These are phyloP conservation scores for Sterna hirundo DNA, from an alignment of 2,113 vertebrate species.

Conservation along the genomic window DNA sequence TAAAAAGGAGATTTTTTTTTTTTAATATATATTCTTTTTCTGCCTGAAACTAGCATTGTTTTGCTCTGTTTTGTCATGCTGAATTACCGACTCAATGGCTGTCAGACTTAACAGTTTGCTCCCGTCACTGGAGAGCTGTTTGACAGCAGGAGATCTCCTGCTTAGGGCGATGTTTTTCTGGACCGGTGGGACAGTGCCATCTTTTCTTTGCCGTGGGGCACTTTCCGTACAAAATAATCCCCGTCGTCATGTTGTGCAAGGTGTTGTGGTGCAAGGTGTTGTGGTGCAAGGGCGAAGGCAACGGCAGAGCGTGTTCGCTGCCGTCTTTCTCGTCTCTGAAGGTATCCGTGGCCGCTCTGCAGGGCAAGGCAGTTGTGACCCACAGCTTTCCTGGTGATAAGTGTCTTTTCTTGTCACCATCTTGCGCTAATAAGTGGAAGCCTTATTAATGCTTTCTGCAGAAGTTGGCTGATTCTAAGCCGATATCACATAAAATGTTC, in stretches of 20 bases:
- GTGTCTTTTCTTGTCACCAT: neutral
- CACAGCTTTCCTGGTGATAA: fast-evolving
- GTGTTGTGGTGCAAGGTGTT: neutral
- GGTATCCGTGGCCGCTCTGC: neutral
- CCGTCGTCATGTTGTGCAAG: fast-evolving
- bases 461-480: neutral
- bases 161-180: neutral
- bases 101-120: neutral
- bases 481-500: fast-evolving
- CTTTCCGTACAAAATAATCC: neutral
- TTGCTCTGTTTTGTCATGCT: neutral
- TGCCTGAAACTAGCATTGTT: neutral
- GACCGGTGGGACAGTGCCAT: neutral
- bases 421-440: neutral
- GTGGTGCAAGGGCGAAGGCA: neutral
- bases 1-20: neutral
- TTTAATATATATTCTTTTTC: too few species aligned
- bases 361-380: neutral
- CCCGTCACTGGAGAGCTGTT: neutral
- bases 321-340: fast-evolving
- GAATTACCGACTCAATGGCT: neutral
- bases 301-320: fast-evolving
- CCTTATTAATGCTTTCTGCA: neutral
- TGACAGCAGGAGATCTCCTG: neutral
- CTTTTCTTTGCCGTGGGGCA: neutral